A percentile compares a stretch with the other conserved stretches of the same genome.
Conservation (phyloP, 1,140 invertebrate genomes). For the Phymorhynchus buccinoides region DNA sequence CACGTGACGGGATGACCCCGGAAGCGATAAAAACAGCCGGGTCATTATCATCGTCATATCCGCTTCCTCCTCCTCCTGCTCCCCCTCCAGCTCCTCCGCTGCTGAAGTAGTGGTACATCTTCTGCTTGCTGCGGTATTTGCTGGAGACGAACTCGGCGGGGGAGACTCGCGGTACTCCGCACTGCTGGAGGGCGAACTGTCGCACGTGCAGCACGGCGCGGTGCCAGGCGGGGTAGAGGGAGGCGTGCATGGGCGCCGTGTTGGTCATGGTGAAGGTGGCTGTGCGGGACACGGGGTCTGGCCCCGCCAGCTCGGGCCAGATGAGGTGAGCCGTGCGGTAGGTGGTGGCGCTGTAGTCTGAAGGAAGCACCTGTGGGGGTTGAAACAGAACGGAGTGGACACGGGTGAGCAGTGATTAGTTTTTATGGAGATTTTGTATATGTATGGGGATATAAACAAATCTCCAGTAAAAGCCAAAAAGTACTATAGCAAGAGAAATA, state of each 20-base stretch:
- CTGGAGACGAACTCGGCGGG: conserved; percentile 23
- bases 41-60: too few relatives aligned
- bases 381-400: too few relatives aligned
- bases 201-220: conserved; percentile 45
- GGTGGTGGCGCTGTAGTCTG: conserved; percentile 48
- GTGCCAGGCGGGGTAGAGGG: conserved; percentile 56
- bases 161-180: conserved; percentile 47
- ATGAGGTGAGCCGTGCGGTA: conserved; percentile 56
- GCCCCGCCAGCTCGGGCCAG: conserved; percentile 52
- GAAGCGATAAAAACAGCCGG: conserved; percentile 52
- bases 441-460: too few relatives aligned
- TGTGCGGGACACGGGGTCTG: conserved; percentile 45
- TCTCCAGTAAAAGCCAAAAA: too few relatives aligned
- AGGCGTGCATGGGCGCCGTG: conserved; percentile 55
- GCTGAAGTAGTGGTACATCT: conserved; percentile 8
- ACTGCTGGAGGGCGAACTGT: conserved; percentile 54
- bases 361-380: conserved; percentile 43
- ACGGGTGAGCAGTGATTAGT: too few relatives aligned
- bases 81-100: not conserved
- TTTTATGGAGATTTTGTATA: too few relatives aligned
- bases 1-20: conserved; percentile 51
- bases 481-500: too few relatives aligned
- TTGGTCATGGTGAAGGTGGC: conserved; percentile 61
- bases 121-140: not conserved
- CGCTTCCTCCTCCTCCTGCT: not conserved